phyloP scores from a whole-genome alignment of 2,888 invertebrate species.

The Tricholauxania praeusta region DNA sequence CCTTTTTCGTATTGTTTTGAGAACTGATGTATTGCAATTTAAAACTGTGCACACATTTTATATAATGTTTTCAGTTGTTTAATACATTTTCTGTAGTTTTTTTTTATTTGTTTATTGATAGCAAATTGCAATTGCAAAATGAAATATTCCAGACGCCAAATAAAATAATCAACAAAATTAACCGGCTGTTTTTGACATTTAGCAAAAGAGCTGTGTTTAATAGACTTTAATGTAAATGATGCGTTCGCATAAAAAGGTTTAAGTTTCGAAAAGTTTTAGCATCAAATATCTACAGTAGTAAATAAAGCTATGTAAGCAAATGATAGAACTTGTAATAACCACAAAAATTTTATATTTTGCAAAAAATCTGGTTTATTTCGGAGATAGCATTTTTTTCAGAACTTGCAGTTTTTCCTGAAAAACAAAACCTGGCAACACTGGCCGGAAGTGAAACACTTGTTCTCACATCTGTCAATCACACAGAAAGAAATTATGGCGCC shows the following conservation, averaged over 20 bases:
- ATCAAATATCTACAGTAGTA: too few species aligned
- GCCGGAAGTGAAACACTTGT: too few species aligned
- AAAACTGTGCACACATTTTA: neutral
- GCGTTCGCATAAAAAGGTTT: neutral
- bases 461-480: too few species aligned
- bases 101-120: neutral
- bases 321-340: too few species aligned
- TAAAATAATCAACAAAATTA: neutral
- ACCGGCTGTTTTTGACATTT: conserved; percentile 3
- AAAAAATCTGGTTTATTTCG: too few species aligned
- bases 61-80: neutral
- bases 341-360: too few species aligned
- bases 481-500: too few species aligned
- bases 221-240: neutral
- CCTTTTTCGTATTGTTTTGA: conserved; percentile 18
- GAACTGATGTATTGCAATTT: neutral
- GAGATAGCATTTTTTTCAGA: too few species aligned
- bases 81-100: neutral
- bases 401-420: too few species aligned
- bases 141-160: neutral
- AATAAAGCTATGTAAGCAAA: too few species aligned
- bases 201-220: neutral
- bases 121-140: neutral
- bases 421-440: too few species aligned
- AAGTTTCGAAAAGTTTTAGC: too few species aligned